These are phyloP conservation scores for Gobius niger DNA, from an alignment of 2,113 vertebrate species.

Conservation along the genomic window DNA sequence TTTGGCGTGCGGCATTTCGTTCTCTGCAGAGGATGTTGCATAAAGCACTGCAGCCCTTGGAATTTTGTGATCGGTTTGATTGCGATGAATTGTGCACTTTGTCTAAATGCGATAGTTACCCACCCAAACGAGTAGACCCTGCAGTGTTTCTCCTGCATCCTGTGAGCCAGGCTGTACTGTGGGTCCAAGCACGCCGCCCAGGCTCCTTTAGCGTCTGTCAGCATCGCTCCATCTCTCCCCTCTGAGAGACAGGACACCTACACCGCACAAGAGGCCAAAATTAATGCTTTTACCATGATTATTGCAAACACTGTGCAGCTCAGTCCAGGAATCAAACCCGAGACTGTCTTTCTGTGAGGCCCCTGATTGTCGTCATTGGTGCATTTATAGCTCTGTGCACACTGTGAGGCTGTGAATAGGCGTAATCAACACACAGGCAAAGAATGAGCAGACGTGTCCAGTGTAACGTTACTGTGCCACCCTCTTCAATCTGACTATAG, in stretches of 20 bases:
- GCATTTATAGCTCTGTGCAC: neutral
- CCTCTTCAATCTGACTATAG: neutral
- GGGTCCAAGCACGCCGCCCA: conserved; percentile 70
- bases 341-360: no score
- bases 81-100: no score
- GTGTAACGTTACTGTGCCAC: neutral
- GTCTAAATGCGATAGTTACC: conserved; percentile 8
- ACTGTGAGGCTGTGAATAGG: neutral
- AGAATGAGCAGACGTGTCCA: neutral
- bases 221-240: conserved; percentile 12
- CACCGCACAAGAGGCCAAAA: conserved; percentile 1
- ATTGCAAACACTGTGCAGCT: no score
- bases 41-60: no score
- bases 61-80: no score
- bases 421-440: no score
- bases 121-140: conserved; percentile 73
- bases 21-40: no score
- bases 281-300: no score
- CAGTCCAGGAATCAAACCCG: no score
- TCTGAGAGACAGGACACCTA: conserved; percentile 58
- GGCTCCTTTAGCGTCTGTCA: neutral
- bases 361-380: neutral
- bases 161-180: conserved; percentile 58
- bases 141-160: conserved; percentile 61
- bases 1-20: no score